A percentile compares a stretch with the other conserved stretches of the same genome.
phyloP scores from a whole-genome alignment of 2,797 vertebrate genomes.

The Rhinatrema bivittatum region DNA sequence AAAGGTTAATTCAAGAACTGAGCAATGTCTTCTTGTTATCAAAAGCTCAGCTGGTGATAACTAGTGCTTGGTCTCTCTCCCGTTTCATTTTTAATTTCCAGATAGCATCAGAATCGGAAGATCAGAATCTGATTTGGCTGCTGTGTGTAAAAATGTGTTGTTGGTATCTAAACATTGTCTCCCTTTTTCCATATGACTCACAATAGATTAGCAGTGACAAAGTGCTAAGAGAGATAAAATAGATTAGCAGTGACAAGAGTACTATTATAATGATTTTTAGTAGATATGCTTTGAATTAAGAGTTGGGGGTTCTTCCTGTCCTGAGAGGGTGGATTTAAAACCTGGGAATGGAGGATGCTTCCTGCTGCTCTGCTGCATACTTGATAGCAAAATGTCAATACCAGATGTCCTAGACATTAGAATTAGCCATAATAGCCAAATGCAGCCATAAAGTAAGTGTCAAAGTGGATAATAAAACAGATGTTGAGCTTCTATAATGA shows the following conservation, averaged over 20 bases:
- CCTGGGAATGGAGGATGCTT: conserved; percentile 25
- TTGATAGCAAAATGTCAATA: conserved; percentile 46
- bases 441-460: conserved; percentile 42
- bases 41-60: conserved; percentile 54
- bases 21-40: conserved; percentile 58
- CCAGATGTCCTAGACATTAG: conserved; percentile 46
- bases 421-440: conserved; percentile 47
- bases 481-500: conserved; percentile 46
- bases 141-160: conserved; percentile 47
- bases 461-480: conserved; percentile 49
- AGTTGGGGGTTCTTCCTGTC: conserved; percentile 32
- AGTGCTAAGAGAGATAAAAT: conserved; percentile 52
- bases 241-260: conserved; percentile 48
- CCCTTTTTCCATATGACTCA: conserved; percentile 46
- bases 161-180: conserved; percentile 43
- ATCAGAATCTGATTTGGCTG: conserved; percentile 70
- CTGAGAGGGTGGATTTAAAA: conserved; percentile 26
- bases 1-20: conserved; percentile 65
- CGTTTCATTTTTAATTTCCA: conserved; percentile 32
- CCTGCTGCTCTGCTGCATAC: conserved; percentile 42
- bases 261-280: conserved; percentile 56
- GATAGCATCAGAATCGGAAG: conserved; percentile 82
- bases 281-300: conserved; percentile 41
- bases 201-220: conserved; percentile 61
- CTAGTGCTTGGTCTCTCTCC: conserved; percentile 27